phyloP scores from a whole-genome alignment of 2,113 vertebrate species.

The Oriolus oriolus region DNA sequence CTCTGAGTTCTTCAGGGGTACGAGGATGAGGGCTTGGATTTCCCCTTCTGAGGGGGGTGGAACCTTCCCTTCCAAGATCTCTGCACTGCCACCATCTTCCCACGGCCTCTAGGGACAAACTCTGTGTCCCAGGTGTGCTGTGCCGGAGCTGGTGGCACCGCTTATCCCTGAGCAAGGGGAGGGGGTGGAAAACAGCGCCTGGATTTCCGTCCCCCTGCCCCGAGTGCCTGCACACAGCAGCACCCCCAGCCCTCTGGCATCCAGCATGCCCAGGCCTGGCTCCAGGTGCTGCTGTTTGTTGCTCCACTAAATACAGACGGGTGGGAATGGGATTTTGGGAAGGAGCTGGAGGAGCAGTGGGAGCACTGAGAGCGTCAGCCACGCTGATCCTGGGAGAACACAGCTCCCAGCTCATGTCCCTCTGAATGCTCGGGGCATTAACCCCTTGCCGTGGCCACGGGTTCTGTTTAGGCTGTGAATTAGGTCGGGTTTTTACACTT shows the following conservation, averaged over 20 bases:
- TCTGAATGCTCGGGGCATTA: neutral
- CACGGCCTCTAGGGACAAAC: accelerated
- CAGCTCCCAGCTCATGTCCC: neutral
- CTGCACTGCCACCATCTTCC: accelerated
- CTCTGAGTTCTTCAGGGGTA: accelerated
- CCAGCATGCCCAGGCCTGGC: neutral
- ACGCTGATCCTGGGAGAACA: neutral
- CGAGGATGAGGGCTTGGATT: no score
- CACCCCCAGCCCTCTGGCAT: neutral
- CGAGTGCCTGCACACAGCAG: accelerated
- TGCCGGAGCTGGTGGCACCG: neutral
- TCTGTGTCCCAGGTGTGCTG: accelerated
- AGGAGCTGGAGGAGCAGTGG: neutral
- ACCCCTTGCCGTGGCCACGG: accelerated
- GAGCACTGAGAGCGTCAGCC: neutral
- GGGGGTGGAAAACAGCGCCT: neutral
- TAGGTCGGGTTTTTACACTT: neutral
- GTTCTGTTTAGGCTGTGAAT: neutral
- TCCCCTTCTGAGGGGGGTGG: neutral
- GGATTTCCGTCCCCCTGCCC: accelerated
- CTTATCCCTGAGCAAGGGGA: accelerated
- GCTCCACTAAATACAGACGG: neutral
- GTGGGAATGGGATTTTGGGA: neutral
- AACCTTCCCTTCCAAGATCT: neutral
- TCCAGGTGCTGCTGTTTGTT: neutral